Percentiles rank a stretch among this genome's conserved stretches.
Conservation (phyloP, 2,888 invertebrate genomes). For the Drosophila acutilabella region DNA sequence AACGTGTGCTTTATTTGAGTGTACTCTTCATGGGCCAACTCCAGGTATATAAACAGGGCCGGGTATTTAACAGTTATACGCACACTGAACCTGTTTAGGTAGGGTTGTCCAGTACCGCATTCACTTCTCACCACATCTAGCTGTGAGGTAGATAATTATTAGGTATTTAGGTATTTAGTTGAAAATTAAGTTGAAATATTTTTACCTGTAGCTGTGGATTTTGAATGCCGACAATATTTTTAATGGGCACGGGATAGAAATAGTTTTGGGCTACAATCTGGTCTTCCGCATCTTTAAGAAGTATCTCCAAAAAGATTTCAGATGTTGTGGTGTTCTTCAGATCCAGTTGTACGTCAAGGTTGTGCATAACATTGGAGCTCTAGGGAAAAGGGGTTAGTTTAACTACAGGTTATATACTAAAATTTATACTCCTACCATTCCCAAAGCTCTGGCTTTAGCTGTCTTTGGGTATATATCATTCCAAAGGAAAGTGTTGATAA, state of each 20-base stretch:
- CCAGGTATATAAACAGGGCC: slow-evolving; percentile 83
- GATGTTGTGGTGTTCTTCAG: slow-evolving; percentile 35
- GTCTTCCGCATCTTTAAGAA: slow-evolving; percentile 83
- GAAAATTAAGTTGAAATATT: neutral
- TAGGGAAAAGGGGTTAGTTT: slow-evolving; percentile 40
- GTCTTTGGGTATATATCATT: slow-evolving; percentile 84
- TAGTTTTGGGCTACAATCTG: slow-evolving; percentile 87
- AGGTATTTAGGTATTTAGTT: neutral
- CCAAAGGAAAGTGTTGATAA: slow-evolving; percentile 88
- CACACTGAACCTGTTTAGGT: slow-evolving; percentile 71
- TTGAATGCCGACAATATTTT: slow-evolving; percentile 86
- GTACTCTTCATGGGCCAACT: slow-evolving; percentile 66
- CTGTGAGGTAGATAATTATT: slow-evolving; percentile 24
- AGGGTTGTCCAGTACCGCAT: slow-evolving; percentile 33
- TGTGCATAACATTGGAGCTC: slow-evolving; percentile 72
- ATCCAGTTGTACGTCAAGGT: slow-evolving; percentile 62
- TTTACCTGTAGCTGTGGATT: slow-evolving; percentile 87
- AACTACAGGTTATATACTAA: neutral
- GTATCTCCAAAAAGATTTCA: slow-evolving; percentile 74
- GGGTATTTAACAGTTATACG: slow-evolving; percentile 73
- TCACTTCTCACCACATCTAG: slow-evolving; percentile 49
- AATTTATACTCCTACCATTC: slow-evolving; percentile 61
- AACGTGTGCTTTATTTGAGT: slow-evolving; percentile 67
- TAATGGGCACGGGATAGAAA: slow-evolving; percentile 88
- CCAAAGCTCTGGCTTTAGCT: slow-evolving; percentile 61